These are phyloP conservation scores for Cacatua alba DNA, from an alignment of 2,113 vertebrate species.

Conservation along the genomic window DNA sequence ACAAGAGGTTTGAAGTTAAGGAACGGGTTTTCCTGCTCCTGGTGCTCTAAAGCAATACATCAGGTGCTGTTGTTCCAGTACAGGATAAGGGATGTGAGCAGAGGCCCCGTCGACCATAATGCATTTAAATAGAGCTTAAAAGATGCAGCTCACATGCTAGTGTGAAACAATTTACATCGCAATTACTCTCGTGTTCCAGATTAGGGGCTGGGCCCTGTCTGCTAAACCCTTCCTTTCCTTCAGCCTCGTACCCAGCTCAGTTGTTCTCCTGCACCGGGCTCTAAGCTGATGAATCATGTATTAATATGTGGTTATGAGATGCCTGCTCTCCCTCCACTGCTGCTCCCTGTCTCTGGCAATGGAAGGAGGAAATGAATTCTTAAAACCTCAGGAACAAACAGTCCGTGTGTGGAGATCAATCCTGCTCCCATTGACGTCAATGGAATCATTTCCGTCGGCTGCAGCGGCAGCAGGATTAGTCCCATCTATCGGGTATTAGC, in stretches of 20 bases:
- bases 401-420: not conserved
- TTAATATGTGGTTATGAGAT: not conserved
- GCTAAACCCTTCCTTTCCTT: not conserved
- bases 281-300: not conserved
- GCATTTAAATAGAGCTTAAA: not conserved
- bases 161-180: not conserved
- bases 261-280: not conserved
- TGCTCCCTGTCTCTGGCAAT: not conserved
- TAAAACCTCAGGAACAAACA: slow-evolving; percentile 11
- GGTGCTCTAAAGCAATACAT: not conserved
- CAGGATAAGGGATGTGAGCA: not conserved
- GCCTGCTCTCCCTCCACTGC: not conserved
- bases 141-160: not conserved
- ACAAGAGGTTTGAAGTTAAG: not conserved
- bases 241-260: not conserved
- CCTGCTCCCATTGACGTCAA: not conserved
- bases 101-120: accelerated
- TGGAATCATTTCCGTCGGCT: not conserved
- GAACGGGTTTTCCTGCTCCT: not conserved
- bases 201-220: not conserved
- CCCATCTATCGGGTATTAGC: not conserved
- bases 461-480: not conserved
- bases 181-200: not conserved
- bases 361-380: slow-evolving; percentile 31
- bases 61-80: not conserved